A percentile compares a stretch with the other conserved stretches of the same genome.
phyloP scores from a whole-genome alignment of 2,888 invertebrate species.

The Agriopis leucophaearia region DNA sequence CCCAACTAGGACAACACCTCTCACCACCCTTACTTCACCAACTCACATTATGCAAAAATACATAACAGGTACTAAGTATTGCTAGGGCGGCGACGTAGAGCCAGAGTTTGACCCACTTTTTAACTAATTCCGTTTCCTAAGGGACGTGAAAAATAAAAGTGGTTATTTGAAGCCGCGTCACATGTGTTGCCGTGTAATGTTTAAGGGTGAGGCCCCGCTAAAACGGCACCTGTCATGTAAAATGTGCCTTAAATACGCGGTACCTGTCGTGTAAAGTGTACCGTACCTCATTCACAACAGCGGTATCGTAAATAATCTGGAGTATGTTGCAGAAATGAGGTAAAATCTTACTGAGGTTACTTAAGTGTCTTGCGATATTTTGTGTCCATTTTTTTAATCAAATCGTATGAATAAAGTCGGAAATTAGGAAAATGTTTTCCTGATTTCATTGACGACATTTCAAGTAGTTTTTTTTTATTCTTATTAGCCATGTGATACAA shows the following conservation, averaged over 20 bases:
- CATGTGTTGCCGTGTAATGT: constrained; percentile 46
- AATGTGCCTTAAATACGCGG: constrained; percentile 21
- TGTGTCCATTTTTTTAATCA: neutral
- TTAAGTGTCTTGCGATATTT: neutral
- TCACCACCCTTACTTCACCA: constrained; percentile 22
- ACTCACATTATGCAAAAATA: constrained; percentile 58
- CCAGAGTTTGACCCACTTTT: constrained; percentile 71
- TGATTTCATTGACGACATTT: too few relatives aligned
- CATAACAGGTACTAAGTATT: constrained; percentile 44
- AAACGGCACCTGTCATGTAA: constrained; percentile 44
- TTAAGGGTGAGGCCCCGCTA: constrained; percentile 40
- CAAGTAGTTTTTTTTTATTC: too few relatives aligned
- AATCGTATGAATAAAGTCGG: too few relatives aligned
- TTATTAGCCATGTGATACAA: too few relatives aligned
- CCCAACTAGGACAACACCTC: neutral
- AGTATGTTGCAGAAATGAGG: constrained; percentile 11
- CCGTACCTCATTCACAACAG: constrained; percentile 36
- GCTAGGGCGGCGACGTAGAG: constrained; percentile 37
- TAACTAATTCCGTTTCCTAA: constrained; percentile 70
- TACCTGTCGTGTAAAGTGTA: constrained; percentile 29
- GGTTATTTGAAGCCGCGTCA: constrained; percentile 49
- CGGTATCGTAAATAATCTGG: constrained; percentile 26
- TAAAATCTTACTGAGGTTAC: constrained; percentile 17
- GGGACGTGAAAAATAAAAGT: constrained; percentile 61
- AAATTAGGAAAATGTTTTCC: too few relatives aligned